Percentiles rank a stretch among this genome's conserved stretches.
Conservation (phyloP, 2,888 invertebrate genomes). For the Nasonia oneida region DNA sequence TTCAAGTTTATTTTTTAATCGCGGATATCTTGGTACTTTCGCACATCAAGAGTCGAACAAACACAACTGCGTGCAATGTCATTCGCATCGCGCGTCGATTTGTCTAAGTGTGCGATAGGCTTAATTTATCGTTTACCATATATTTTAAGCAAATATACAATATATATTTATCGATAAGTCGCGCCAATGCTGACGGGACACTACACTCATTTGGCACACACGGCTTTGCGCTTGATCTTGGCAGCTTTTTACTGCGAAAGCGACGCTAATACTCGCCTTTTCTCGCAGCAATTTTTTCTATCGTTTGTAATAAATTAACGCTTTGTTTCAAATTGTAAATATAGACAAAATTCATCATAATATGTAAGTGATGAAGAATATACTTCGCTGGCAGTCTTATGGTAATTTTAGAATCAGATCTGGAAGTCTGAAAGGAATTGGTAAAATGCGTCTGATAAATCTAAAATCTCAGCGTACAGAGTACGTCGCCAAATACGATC, state of each 20-base stretch:
- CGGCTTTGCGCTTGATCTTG: conserved; percentile 2
- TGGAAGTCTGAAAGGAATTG: background rate
- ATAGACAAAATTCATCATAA: background rate
- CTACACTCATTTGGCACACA: background rate
- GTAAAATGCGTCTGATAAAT: background rate
- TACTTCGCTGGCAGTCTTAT: background rate
- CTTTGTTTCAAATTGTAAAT: background rate
- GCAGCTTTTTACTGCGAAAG: background rate
- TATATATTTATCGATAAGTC: background rate
- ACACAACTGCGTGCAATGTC: too few relatives aligned
- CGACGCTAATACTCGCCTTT: background rate
- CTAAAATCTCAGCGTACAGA: background rate
- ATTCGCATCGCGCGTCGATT: background rate
- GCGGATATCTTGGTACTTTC: background rate
- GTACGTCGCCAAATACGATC: too few relatives aligned
- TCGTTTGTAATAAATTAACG: background rate
- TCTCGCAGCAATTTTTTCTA: too few relatives aligned
- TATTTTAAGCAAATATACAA: background rate
- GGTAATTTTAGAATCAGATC: background rate
- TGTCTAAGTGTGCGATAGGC: too few relatives aligned
- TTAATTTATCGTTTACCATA: background rate
- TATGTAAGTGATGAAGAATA: background rate
- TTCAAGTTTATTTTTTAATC: background rate
- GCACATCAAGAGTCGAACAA: background rate
- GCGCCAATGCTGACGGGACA: background rate